Evolutionary conservation across 2,888 invertebrate species (phyloP), one percentile per base, ranked within the genome.

Genomic region (Drosophila anomelani): DNA sequence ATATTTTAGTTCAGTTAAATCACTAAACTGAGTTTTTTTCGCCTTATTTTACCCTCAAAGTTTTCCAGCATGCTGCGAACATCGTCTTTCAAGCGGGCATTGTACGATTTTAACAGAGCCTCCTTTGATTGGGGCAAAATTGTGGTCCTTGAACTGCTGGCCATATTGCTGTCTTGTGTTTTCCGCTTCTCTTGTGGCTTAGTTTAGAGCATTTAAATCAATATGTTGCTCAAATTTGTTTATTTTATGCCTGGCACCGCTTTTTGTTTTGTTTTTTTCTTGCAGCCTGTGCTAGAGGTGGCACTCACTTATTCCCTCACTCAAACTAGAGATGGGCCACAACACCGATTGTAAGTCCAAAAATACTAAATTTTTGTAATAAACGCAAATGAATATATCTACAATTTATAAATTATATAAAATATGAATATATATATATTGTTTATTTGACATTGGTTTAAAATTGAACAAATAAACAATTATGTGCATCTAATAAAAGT

Each of bases 11-110:
- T 34, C 8, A 10, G 32, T 34, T 34, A 34, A 34, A 34, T 3
- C 1, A 34, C 10, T 10, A 34, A 34, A 34, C 8, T n/a, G n/a
- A 34, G 3, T 34, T 8, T 34, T 10, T 10, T 34, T 10, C 10
- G 0, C 26, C 0, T 0, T 23, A 15, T 10, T n/a, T 71, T 82
- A 96, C 98, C 98, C 94, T 97, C 96, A 93, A 98, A 99, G 93
- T 99, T 99, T 92, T 99, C 99, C 61, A 98, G 93, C 97, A 99
- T 98, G 81, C 98, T 98, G 92, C 97, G 98, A 0, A 99, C 97
- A 93, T 98, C 99, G 92, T 99, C 98, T 92, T 98, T 98, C 53
- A 99, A 93, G 69, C 98, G 94, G 20, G 97, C 97, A 73, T 98
- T 96, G 92, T 99, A 99, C 0, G 98, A 98, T 93, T 98, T 98